Evolutionary conservation across 2,888 invertebrate species (phyloP), one percentile per base, ranked within the genome.

Genomic region (Netelia virgata): DNA sequence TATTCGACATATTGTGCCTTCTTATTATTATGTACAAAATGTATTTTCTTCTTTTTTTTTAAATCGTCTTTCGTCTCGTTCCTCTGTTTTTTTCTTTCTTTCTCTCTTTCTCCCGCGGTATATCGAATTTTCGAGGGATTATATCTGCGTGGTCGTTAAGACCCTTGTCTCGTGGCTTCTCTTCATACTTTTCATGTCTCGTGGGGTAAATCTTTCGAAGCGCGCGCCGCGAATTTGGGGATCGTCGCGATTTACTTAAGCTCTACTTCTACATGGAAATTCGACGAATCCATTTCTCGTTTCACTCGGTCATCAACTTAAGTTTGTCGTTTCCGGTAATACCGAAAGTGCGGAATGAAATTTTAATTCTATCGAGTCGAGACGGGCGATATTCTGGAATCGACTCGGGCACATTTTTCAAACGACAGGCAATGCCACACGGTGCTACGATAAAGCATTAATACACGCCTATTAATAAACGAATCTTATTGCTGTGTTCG

Each of bases 401-500:
- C 47, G 47, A 47, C 11, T 47, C 14, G 47, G 14, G 47, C 47
- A 47, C 47, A 47, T 47, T 47, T 47, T 36, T 36, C 36, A 36
- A 36, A 57, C 57, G 57, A 57, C 70, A 64, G 89, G 89, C 89
- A 88, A 88, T 89, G 88, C 87, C 90, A 90, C 88, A 89, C 84
- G 88, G 88, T 90, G 89, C 89, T 90, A 82, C 9, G 16, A 57
- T 57, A 57, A 87, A 78, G 64, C 87, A 88, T 53, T 61, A 59
- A 86, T 74, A 82, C 86, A 90, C 83, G 86, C 83, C 87, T 88
- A 88, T 41, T 76, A 23, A 69, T 70, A 43, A n/a, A 90, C 88
- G 83, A 88, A 86, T 47, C 72, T 90, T 91, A 90, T 91, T 90
- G 90, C 89, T 91, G 85, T 72, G 11, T 72, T 88, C 84, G 87